Conservation (phyloP, 2,113 vertebrate genomes). For the Daubentonia madagascariensis region DNA sequence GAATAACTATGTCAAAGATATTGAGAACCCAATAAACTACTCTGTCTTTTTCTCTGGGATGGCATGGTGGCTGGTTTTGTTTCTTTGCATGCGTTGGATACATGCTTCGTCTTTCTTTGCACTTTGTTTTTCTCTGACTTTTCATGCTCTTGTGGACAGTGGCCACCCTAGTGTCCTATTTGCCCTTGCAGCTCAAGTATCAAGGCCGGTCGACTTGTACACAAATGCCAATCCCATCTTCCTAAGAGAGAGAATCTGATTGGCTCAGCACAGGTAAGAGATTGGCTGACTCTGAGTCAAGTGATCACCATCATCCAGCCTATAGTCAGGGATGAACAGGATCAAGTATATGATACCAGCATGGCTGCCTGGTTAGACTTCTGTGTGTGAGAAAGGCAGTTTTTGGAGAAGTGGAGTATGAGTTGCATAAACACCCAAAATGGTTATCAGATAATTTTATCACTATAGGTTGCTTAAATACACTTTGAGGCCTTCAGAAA, state of each 20-base stretch:
- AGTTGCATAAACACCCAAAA: neutral
- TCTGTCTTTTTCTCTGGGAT: neutral
- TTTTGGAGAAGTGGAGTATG: too few relatives aligned
- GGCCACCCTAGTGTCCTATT: neutral
- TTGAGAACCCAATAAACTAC: neutral
- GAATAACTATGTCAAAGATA: neutral
- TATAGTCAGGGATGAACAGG: neutral
- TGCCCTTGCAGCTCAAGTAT: neutral
- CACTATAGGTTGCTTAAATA: neutral
- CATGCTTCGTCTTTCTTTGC: neutral
- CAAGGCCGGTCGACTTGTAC: neutral
- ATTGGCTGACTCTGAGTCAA: neutral
- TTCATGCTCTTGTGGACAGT: neutral
- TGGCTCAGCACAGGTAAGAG: neutral
- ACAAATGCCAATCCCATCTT: neutral
- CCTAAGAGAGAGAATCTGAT: neutral
- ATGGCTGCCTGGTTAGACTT: neutral
- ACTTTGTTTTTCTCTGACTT: neutral
- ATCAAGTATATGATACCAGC: neutral
- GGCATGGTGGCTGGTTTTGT: neutral
- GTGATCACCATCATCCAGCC: neutral
- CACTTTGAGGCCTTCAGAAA: neutral
- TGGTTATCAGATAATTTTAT: neutral
- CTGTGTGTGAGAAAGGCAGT: neutral
- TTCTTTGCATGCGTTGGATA: neutral